phyloP scores from a whole-genome alignment of 2,888 invertebrate genomes.

The Masnerella sp. region DNA sequence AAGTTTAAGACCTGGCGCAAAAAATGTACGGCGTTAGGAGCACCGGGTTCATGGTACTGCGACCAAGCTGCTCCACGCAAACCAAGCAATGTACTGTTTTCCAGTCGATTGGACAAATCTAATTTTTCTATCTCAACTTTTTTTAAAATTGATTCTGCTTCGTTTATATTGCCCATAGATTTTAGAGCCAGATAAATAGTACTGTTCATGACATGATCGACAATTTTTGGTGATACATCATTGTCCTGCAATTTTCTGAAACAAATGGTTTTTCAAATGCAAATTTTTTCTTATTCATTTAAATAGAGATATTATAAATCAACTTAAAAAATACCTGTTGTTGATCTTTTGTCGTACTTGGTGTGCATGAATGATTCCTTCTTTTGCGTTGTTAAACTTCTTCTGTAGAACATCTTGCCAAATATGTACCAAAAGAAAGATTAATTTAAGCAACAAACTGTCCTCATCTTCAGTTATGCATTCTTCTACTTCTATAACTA shows the following conservation, averaged over 20 bases:
- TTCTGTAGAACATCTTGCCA: background rate
- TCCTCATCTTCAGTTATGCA: background rate
- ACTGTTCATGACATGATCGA: background rate
- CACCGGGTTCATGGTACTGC: background rate
- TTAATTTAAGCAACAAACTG: background rate
- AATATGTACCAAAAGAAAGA: background rate
- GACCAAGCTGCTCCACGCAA: background rate
- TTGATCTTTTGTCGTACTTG: background rate
- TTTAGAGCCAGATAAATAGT: background rate
- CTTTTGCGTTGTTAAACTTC: background rate
- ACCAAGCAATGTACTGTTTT: background rate
- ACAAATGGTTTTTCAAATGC: background rate
- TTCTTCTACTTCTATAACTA: background rate
- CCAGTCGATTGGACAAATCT: background rate
- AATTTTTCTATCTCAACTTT: background rate
- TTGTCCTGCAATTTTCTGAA: background rate
- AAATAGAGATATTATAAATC: no score
- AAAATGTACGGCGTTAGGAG: background rate
- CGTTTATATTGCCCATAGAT: background rate
- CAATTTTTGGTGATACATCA: background rate
- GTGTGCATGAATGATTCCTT: background rate
- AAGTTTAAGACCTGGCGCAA: background rate
- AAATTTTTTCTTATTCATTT: no score
- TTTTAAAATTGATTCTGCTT: background rate
- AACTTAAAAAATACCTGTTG: background rate